Evolutionary conservation across 2,888 invertebrate species (phyloP), one percentile per base, ranked within the genome.

Genomic region (Amblyjoppa proteus): DNA sequence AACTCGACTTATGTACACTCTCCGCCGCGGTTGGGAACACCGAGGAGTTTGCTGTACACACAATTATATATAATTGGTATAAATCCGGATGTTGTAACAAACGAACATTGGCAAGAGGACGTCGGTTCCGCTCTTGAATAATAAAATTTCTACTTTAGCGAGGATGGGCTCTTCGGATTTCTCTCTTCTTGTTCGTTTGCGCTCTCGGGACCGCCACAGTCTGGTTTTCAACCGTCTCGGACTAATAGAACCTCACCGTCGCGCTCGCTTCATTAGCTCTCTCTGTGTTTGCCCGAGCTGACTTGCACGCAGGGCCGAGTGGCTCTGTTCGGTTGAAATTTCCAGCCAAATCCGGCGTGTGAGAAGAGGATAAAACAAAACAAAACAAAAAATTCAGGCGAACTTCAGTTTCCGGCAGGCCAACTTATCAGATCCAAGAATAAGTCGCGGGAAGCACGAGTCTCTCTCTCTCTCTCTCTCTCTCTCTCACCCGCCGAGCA

Each of bases 61-160:
- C 34, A 34, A 31, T 25, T 71, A 71, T 20, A 38, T 71, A 20
- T 71, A 25, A 53, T 68, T 68, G 45, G 25, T 13, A 41, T 3
- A 64, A 64, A 64, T 20, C 61, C n/a, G 31, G 25, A 61, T 64
- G 49, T 28, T 20, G 20, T 68, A 51, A 20, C 38, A 53, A 84
- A 77, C 45, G 73, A 78, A 58, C 69, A 45, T 74, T 77, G n/a
- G 9, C 49, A 61, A 77, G 74, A 38, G 74, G 77, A 68, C 58
- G 58, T 51, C 25, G 61, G 58, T 53, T 77, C 41, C 53, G 58
- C 69, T 74, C 61, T 84, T 81, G 81, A 77, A 78, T 81, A 74
- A 84, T 74, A 74, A 61, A 80, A 73, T 49, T 1, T 70, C 53
- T 61, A 61, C 81, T 81, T 81, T 84, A 68, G 77, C 66, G 66